Base-by-base conservation (phyloP, 2,113 vertebrate species). In the Amphiprion percula region DNA sequence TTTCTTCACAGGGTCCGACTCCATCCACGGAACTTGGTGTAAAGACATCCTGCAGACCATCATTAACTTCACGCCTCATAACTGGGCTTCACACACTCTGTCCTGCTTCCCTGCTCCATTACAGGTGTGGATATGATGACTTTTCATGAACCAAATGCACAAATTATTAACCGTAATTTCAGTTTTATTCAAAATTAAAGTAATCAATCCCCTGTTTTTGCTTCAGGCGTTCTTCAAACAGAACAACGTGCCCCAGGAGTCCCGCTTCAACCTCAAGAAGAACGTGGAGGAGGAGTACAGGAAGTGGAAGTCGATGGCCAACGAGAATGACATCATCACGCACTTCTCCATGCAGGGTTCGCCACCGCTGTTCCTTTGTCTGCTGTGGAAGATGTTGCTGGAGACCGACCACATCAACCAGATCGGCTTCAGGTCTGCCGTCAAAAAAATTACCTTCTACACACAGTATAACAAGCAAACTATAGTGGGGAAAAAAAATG, bases 231-330 rank as follows among this genome's bases (percentile, higher is more conserved):
- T 99, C 92, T 99, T 99, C 93, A 97, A 98, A 89, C 98, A 99
- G 94, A 99, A 99, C 92, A 99, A 98, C 0, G 98, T 99, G 21
- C 97, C 98, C 61, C 98, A 99, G 89, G 98, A 99, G 94, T 98
- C 97, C 52, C 97, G 98, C 41, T 99, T 99, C 89, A 99, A 99
- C 92, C 91, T 99, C 89, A 99, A 99, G 92, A 99, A 99, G 92
- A 99, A 99, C 1, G 98, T 99, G 59, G 98, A 99, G 83, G 98
- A 99, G 75, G 98, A 99, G 68, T 99, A 99, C 86, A 94, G 98
- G 16, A 99, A 99, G 91, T 99, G 98, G 98, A 99, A 99, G 88
- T 99, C 98, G 0, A 99, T 99, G 98, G 97, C 95, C 69, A 98
- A 95, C 5, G 98, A 99, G 94, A 98, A 96, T 15, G 98, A 98